Conservation (phyloP, 2,888 invertebrate genomes). For the Chironomus riparius region DNA sequence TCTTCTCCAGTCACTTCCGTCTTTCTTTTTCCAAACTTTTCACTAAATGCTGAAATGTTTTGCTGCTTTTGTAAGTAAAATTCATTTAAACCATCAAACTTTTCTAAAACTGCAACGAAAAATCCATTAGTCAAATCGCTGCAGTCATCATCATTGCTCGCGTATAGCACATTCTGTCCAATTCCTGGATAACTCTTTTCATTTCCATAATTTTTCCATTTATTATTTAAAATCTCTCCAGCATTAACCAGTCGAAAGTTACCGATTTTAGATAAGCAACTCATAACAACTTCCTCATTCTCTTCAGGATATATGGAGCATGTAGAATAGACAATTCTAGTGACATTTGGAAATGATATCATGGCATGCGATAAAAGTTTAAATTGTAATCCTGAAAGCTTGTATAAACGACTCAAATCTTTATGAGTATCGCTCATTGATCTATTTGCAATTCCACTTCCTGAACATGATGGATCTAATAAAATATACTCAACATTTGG, state of each 20-base stretch:
- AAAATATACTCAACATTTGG: conserved; percentile 76
- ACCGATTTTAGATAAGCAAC: conserved; percentile 37
- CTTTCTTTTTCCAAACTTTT: neutral
- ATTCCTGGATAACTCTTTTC: conserved; percentile 36
- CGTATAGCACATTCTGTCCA: conserved; percentile 62
- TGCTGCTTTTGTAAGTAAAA: conserved; percentile 21
- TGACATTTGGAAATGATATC: conserved; percentile 68
- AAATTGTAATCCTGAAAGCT: conserved; percentile 68
- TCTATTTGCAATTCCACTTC: conserved; percentile 67
- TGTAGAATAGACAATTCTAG: conserved; percentile 89
- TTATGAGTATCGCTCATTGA: conserved; percentile 43
- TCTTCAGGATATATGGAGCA: conserved; percentile 85
- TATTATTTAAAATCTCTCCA: conserved; percentile 49
- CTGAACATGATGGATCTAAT: conserved; percentile 96
- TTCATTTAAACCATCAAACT: conserved; percentile 33
- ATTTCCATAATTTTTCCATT: conserved; percentile 62
- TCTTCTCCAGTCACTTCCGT: neutral
- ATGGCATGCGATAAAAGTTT: conserved; percentile 80
- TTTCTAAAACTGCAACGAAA: conserved; percentile 85
- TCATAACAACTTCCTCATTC: conserved; percentile 75
- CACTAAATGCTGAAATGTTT: neutral
- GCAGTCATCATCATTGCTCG: conserved; percentile 46
- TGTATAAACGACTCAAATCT: conserved; percentile 49
- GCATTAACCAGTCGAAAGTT: conserved; percentile 56
- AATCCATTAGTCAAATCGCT: conserved; percentile 83